Evolutionary conservation across 2,113 vertebrate genomes (phyloP).

Genomic region (Gallinago media): DNA sequence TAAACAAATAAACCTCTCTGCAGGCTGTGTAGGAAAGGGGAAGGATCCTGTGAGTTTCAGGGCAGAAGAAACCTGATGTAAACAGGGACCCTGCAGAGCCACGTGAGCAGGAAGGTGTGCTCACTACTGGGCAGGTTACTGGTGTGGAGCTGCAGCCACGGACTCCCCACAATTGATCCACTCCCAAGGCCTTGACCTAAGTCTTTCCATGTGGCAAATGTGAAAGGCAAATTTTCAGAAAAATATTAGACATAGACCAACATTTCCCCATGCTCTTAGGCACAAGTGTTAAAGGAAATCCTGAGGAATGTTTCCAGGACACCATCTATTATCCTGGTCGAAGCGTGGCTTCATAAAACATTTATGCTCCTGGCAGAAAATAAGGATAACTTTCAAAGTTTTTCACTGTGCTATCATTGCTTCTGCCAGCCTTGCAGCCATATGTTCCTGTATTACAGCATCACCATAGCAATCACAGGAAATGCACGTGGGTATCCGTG

Average conservation of each 20-base stretch:
- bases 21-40: neutral
- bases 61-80: neutral
- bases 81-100: neutral
- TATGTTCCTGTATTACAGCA: neutral
- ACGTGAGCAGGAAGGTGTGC: fast-evolving
- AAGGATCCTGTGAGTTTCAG: neutral
- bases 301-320: neutral
- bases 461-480: fast-evolving
- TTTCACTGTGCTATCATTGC: neutral
- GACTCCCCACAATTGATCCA: neutral
- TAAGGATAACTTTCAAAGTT: neutral
- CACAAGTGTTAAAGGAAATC: neutral
- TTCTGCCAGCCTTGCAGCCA: neutral
- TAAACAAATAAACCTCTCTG: neutral
- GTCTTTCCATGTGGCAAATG: neutral
- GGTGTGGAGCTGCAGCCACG: neutral
- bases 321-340: neutral
- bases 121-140: neutral
- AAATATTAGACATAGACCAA: neutral
- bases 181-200: neutral
- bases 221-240: neutral
- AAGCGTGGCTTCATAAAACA: neutral
- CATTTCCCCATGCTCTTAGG: neutral
- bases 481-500: neutral
- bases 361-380: neutral